Base-by-base conservation (phyloP, 2,113 vertebrate species). In the Dolichotis patagonum region DNA sequence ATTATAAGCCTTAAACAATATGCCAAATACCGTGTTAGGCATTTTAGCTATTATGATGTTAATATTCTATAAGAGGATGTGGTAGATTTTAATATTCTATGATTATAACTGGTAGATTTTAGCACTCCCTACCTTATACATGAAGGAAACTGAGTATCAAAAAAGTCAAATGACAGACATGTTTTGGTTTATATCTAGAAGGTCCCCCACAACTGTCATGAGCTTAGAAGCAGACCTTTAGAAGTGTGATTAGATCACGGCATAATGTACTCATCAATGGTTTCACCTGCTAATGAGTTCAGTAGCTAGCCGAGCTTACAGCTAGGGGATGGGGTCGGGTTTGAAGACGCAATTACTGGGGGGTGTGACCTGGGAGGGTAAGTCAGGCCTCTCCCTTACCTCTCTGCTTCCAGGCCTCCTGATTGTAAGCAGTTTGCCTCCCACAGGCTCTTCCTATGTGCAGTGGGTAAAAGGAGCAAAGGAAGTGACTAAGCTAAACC, bases 1-100 rank as follows among this genome's bases (percentile, higher is more conserved):
- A 78, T 83, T 95, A 87, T 85, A 88, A 88, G 3, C n/a, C 75
- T 46, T 16, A 58, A 81, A 73, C n/a, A 78, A 73, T 62, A 94
- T 54, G 63, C 6, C 28, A 87, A 28, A 56, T 52, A 67, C 5
- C 14, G 0, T 43, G 3, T 77, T 84, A 60, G n/a, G 46, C 56
- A 77, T 71, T 86, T 63, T 43, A 83, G 17, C 19, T 38, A 41
- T 71, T 56, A 54, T 30, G 8, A 60, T 35, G 54, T 83, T 71
- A 90, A 78, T 49, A 80, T 11, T 71, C 7, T 56, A 58, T n/a
- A 92, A 58, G 5, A 24, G 5, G 30, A 12, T 43, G 7, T 73
- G 17, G 56, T 46, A 67, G 62, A 67, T 81, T 90, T 91, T 84
- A 89, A 78, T 63, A 63, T 4, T 71, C 4, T 41, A 62, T 13